Evolutionary conservation across 2,888 invertebrate species (phyloP).

Genomic region (Fabriciana adippe): DNA sequence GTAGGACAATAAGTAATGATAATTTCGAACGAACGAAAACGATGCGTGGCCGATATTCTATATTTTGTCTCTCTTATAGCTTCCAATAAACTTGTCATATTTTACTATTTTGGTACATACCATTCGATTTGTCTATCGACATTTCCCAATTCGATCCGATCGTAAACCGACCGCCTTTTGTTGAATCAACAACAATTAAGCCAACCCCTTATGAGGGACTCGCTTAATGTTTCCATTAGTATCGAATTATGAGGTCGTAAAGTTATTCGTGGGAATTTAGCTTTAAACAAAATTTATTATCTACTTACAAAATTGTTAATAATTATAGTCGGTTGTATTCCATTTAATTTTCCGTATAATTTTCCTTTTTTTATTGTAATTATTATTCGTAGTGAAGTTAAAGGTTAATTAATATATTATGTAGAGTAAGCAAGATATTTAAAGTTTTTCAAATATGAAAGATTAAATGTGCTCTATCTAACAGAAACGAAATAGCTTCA

Average conservation of each 20-base stretch:
- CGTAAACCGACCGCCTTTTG: conserved; percentile 11
- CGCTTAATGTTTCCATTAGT: conserved; percentile 4
- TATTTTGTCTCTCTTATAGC: background rate
- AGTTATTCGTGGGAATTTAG: conserved; percentile 13
- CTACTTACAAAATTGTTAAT: conserved; percentile 9
- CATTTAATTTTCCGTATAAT: background rate
- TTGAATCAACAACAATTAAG: conserved; percentile 8
- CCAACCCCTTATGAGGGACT: background rate
- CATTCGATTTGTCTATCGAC: conserved; percentile 14
- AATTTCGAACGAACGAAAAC: conserved; percentile 17
- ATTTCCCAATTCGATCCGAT: conserved; percentile 11
- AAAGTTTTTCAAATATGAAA: background rate
- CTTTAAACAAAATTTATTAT: conserved; percentile 4
- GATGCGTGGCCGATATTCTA: conserved; percentile 1
- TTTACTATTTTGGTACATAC: background rate
- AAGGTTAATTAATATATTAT: background rate
- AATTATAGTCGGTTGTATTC: conserved; percentile 6
- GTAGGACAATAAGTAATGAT: conserved; percentile 16
- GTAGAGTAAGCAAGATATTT: conserved; percentile 15
- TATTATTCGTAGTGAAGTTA: background rate
- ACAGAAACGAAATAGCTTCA: background rate
- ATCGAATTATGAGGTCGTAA: conserved; percentile 12
- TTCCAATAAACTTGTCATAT: background rate
- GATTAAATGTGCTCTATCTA: too few species aligned
- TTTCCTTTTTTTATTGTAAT: too few species aligned